phyloP scores from a whole-genome alignment of 2,113 vertebrate species.

The Rhynchomys soricoides region DNA sequence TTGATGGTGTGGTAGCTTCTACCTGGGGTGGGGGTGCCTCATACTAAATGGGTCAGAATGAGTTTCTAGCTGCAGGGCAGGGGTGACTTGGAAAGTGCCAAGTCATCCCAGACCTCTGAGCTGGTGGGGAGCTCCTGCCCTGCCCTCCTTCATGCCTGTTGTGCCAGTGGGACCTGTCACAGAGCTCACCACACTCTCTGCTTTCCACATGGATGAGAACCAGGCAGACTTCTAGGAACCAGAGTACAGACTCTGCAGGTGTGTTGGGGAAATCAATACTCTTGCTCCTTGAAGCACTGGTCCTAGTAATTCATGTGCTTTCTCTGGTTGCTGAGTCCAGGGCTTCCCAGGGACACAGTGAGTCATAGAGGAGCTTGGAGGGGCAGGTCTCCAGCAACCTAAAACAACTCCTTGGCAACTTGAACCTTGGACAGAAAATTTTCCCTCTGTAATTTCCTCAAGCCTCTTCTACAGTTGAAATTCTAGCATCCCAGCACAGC shows the following conservation, averaged over 20 bases:
- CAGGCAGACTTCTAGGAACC: conserved; percentile 60
- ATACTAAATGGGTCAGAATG: background rate
- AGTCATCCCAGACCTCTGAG: background rate
- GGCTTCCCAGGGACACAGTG: conserved; percentile 61
- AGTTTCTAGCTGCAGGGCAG: background rate
- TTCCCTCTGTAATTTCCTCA: conserved; percentile 73
- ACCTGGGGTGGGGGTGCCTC: background rate
- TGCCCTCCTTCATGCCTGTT: background rate
- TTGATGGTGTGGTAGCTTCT: background rate
- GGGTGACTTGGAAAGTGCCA: background rate
- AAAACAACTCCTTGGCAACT: conserved; percentile 72
- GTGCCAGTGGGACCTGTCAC: background rate
- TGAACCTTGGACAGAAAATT: conserved; percentile 57
- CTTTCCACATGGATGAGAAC: background rate
- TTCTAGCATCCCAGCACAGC: conserved; percentile 36
- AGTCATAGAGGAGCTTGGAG: conserved; percentile 59
- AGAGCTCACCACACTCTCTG: background rate
- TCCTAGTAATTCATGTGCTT: conserved; percentile 9
- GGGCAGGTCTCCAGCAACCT: conserved; percentile 61
- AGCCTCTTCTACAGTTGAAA: conserved; percentile 57
- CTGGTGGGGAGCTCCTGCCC: too few relatives aligned
- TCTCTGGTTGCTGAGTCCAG: conserved; percentile 29
- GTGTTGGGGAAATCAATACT: background rate
- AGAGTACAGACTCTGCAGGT: background rate
- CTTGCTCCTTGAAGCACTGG: background rate